Evolutionary conservation across 2,888 invertebrate genomes (phyloP), one percentile per base, ranked within the genome.

Genomic region (Nomada lathburiana): DNA sequence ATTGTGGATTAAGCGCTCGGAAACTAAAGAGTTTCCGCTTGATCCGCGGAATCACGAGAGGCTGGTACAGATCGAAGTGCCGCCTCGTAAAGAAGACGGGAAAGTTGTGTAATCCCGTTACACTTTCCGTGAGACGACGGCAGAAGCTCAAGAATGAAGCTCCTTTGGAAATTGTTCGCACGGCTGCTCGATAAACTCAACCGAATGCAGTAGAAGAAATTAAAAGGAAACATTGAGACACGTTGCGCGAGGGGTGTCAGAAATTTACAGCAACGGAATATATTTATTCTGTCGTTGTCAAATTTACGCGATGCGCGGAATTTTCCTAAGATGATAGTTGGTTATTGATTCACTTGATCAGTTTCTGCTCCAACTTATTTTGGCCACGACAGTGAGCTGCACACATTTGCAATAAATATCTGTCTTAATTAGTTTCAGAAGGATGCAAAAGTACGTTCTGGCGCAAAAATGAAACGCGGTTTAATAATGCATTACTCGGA

Each of bases 21-120:
- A 69, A 78, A 67, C 70, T 65, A 71, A 77, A 67, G 71, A 73
- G 63, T 64, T 72, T 57, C 62, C 62, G 71, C 50, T 62, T 55
- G 77, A 77, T 68, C 57, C 52, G 59, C 20, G 50, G 62, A 62
- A 63, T 71, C 62, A 59, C 79, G 29, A 23, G 36, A 44, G 29
- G 69, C 44, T 42, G 64, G 76, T 74, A 57, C 63, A 67, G 23
- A 80, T 78, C 57, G 71, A 78, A 78, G 81, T 53, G 47, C 29
- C 29, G 64, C 23, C 59, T 82, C 72, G 55, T 67, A 75, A 78
- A 83, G 80, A 78, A 78, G 62, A 69, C 65, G 76, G 80, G 68
- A 73, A 83, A 86, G 60, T 85, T 83, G 71, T 83, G 83, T 86
- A 85, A 86, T 83, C 78, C 71, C 67, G 47, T 76, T 85, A 70